Base-by-base conservation (phyloP, 2,888 invertebrate species). In the Corbicula japonica region DNA sequence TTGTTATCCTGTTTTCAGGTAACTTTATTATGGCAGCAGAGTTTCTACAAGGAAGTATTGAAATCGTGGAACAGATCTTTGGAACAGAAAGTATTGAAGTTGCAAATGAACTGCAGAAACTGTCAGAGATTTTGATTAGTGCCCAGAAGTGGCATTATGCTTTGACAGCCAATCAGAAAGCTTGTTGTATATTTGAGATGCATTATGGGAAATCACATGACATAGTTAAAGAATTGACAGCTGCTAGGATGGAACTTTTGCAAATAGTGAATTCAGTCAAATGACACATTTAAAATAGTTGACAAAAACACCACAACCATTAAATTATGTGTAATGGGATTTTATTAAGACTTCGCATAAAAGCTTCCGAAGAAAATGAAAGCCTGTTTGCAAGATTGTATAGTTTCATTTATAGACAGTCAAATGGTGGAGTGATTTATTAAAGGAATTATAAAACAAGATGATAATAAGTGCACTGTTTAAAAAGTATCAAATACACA, bases 81-180 rank as follows among this genome's bases (percentile, higher is more conserved):
- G 96, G 96, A 0, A 93, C 94, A 0, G 94, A 94, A 61, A 96
- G 96, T 88, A 94, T 96, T 21, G 96, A 96, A 90, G 94, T 95
- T 41, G 95, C 95, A 0, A 95, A 95, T 78, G 96, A 96, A 89
- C 92, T 96, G 30, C 94, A 95, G 63, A 96, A 96, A 88, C 94
- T 95, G 26, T 94, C 95, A 0, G 95, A 96, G 82, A 94, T 96
- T 30, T 95, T 95, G 93, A 87, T 95, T 79, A 94, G 94, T 78
- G 94, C 89, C 23, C 87, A 88, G 32, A 82, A 87, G 60, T 80
- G 89, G 62, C 75, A 83, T 61, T 93, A 94, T 50, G 94, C 92
- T 69, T 61, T 87, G 30, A 38, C 60, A 41, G 79, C 83, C 26
- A 83, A 83, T 12, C 63, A 80, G 30, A 75, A 69, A 75, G 88